Percentiles rank a stretch among this genome's conserved stretches.
Conservation (phyloP, 2,888 invertebrate species). For the Zaprionus lineosus region DNA sequence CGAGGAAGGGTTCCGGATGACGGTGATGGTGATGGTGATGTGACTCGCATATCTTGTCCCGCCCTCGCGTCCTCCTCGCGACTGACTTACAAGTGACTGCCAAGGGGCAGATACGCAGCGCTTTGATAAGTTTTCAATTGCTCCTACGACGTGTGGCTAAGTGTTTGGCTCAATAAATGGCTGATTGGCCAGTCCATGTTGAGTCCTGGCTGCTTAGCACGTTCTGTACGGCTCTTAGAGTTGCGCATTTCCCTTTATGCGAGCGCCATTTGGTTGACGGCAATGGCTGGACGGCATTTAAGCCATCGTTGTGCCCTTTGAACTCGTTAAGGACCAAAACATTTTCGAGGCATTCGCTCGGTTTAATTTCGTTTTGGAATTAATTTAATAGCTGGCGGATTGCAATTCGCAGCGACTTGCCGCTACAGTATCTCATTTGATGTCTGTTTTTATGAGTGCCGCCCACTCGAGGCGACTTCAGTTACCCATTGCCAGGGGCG, state of each 20-base stretch:
- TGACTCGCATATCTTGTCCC: no score
- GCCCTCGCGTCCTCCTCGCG: no score
- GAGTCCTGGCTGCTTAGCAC: conserved; percentile 6
- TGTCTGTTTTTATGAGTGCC: conserved; percentile 50
- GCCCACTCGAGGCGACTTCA: conserved; percentile 32
- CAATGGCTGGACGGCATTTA: conserved; percentile 14
- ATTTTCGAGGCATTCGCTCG: conserved; percentile 36
- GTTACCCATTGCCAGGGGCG: conserved; percentile 24
- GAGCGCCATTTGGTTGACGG: neutral
- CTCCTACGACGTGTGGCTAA: conserved; percentile 17
- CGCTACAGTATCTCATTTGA: conserved; percentile 55
- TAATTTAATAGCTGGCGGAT: conserved; percentile 63
- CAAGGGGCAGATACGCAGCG: neutral
- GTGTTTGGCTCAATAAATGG: conserved; percentile 13
- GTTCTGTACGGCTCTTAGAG: no score
- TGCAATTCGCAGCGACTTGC: conserved; percentile 56
- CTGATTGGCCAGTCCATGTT: conserved; percentile 19
- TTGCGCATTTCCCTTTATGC: neutral
- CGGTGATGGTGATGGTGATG: no score
- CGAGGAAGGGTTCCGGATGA: no score
- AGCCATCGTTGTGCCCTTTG: conserved; percentile 31
- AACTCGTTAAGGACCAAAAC: conserved; percentile 33
- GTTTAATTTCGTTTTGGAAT: conserved; percentile 54
- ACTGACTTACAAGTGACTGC: conserved; percentile 20
- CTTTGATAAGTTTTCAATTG: neutral